Conservation (phyloP, 92 coral and sea anemone genomes). For the Palythoa grandiflora region DNA sequence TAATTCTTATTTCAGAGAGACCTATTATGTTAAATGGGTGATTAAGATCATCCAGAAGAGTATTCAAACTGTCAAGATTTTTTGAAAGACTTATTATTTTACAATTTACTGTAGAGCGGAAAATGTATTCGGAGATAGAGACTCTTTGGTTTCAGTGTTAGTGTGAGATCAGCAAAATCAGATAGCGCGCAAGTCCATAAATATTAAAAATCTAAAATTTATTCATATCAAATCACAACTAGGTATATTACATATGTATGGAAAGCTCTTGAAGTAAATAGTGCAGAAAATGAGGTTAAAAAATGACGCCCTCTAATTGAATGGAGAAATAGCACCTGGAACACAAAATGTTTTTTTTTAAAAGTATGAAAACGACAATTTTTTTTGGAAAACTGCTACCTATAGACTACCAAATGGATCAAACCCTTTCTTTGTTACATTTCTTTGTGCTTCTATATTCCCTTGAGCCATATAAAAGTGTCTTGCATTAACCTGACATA, state of each 20-base stretch:
- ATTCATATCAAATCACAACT: not conserved
- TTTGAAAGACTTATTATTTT: constrained; percentile 7
- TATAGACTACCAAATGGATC: constrained; percentile 8
- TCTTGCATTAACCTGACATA: constrained; percentile 9
- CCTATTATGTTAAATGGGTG: too few relatives aligned
- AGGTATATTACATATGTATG: constrained; percentile 10
- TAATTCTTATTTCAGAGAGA: too few relatives aligned
- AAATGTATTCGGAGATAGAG: constrained; percentile 25
- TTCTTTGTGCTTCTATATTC: not conserved
- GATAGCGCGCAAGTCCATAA: not conserved
- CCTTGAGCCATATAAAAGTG: constrained; percentile 23
- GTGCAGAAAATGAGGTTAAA: constrained; percentile 27
- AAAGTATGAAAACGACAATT: constrained; percentile 16
- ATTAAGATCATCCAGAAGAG: not conserved
- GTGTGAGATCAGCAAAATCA: too few relatives aligned
- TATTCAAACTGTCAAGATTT: not conserved
- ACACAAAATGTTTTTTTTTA: not conserved
- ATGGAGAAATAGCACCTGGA: constrained; percentile 30
- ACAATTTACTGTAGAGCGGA: not conserved
- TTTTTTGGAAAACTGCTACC: constrained; percentile 3
- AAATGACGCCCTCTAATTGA: constrained; percentile 12
- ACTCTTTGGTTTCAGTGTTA: not conserved
- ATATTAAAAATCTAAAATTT: not conserved
- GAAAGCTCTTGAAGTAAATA: constrained; percentile 27
- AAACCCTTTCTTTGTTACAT: constrained; percentile 12